Base-by-base conservation (phyloP, 2,888 invertebrate species). In the Eupeodes luniger region DNA sequence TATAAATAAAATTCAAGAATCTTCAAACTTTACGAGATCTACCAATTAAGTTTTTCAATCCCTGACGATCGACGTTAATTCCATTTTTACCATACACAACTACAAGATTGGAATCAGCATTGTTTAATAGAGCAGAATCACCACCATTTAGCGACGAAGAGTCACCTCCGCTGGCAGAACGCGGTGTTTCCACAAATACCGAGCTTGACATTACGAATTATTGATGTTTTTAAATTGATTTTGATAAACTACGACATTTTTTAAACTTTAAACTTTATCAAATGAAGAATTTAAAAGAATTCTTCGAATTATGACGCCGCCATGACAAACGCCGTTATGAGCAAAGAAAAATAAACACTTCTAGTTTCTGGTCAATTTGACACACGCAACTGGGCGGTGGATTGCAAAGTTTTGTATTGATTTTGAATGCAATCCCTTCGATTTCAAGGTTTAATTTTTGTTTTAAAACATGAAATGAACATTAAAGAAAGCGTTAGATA, bases 1-100 rank as follows among this genome's bases (percentile, higher is more conserved):
- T 0, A 51, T 66, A 51, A 51, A 67, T 44, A 34, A 57, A 11
- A 44, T n/a, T n/a, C 11, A 44, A 62, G 0, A 53, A 40, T 16
- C 12, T 3, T 6, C 4, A 12, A 27, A 55, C 16, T 12, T 4
- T 11, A 51, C 61, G 12, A 80, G 77, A 94, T 95, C 95, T 94
- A 97, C 97, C 96, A 94, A 98, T 95, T 90, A 97, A 95, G 91
- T 96, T 96, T 91, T 97, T 96, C 87, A 98, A 95, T 90, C 96
- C 96, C 91, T 96, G 96, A 92, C 96, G 96, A 94, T 98, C 97
- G 85, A 96, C 96, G 84, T 96, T 96, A 89, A 98, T 96, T 91
- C 97, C 97, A 95, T 97, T 97, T 94, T 97, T 97, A 93, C 96
- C 96, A 92, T 97, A 97, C 93, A 98, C 96, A 93, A 98, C 96